Evolutionary conservation across 2,888 invertebrate species (phyloP), one percentile per base, ranked within the genome.

Genomic region (Mycogona germanica): DNA sequence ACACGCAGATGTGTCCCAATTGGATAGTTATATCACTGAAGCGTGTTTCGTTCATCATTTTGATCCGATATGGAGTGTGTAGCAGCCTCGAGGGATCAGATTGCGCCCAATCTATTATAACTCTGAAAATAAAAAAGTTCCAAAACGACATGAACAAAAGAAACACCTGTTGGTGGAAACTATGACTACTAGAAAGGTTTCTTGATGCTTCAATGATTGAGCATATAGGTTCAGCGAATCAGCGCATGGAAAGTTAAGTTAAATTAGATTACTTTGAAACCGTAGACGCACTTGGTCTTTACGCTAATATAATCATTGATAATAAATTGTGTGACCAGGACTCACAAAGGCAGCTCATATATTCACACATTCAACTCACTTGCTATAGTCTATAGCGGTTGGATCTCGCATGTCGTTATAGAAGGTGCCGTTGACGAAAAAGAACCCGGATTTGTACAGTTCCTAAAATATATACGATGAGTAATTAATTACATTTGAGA

Each of bases 381-480:
- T 65, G 54, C 84, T 82, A 63, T 84, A 83, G 65, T 87, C 83
- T 35, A 73, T 68, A 56, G 78, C 75, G 0, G 69, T 65, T 2
- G 73, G 64, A 61, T 75, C 66, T 1, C 84, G 72, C 60, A 71
- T 73, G 65, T 91, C 87, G 65, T 83, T 81, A 67, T 87, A 89
- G 67, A 89, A 87, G 1, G 78, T 78, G 58, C 79, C 77, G 59
- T 84, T 79, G 52, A 91, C 84, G 64, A 81, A 87, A 61, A 89
- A 80, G 67, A 82, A 83, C 1, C 79, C 80, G 0, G 86, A 81
- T 56, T 78, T 79, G 65, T 78, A 83, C 21, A 75, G 63, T 57
- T 77, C 75, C 82, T 82, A 63, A 29, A 2, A 23, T 14, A 17
- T 14, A 25, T 14, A 21, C 21, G 25, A 2, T 25, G 23, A 46